Base-by-base conservation (phyloP, 2,113 vertebrate genomes). In the Arvicanthis niloticus region DNA sequence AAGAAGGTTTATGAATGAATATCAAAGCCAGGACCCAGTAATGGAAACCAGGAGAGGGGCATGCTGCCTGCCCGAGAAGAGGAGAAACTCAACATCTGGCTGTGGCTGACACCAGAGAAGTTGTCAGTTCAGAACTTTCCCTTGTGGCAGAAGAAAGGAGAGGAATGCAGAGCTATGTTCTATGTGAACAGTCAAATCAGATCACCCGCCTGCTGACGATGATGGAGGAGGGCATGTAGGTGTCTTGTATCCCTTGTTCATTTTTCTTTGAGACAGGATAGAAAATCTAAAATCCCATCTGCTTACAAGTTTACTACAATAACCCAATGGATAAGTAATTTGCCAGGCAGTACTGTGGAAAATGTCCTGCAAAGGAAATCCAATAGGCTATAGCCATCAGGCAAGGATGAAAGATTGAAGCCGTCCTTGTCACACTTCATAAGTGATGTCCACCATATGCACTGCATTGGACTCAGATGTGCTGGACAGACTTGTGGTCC, bases 271-370 rank as follows among this genome's bases (percentile, higher is more conserved):
- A 97, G 95, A 95, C 89, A 65, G 87, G 75, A 70, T 95, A 72
- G 95, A 95, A 97, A 96, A 95, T 96, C 96, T 96, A 89, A 97
- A 97, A 48, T 91, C 37, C 70, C 89, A 94, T 94, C 93, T 98
- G 93, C 78, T 94, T 95, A 89, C 62, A 85, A 51, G 91, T 96
- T 97, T 84, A 68, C 92, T 91, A 93, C 62, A 88, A 80, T 96
- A 91, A 85, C 73, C 82, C 90, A 51, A 76, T 29, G 34, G 65
- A 93, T 94, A 94, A 95, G 86, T 93, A 94, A 97, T 91, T 97
- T 91, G 62, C 95, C 75, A 88, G 84, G 86, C 62, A 89, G 31
- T 91, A 80, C 73, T 15, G 48, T 53, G 94, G 92, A 91, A 93
- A 89, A 91, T 85, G 73, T 48, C 94, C 68, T 96, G n/a, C 88